A percentile compares a stretch with the other conserved stretches of the same genome.
Conservation (phyloP, 1,140 invertebrate genomes). For the Drosophila tani region DNA sequence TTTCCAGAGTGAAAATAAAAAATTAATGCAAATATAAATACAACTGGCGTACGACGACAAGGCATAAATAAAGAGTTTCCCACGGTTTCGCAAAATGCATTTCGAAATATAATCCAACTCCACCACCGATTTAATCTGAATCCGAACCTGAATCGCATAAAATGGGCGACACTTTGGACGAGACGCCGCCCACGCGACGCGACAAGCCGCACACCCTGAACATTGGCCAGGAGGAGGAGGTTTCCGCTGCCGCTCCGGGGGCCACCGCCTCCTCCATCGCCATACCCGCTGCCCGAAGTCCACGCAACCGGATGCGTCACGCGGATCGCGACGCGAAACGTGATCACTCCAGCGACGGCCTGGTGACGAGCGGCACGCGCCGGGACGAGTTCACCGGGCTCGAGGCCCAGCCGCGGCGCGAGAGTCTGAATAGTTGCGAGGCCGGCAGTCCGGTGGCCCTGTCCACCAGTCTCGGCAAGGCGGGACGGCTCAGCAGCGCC, state of each 20-base stretch:
- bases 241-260: constrained; percentile 9
- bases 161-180: constrained; percentile 72
- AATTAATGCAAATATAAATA: constrained; percentile 29
- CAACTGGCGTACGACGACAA: constrained; percentile 24
- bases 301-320: constrained; percentile 46
- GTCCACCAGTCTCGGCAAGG: constrained; percentile 28
- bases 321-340: constrained; percentile 58
- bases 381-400: constrained; percentile 69
- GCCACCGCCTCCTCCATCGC: constrained; percentile 8
- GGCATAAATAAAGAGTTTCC: constrained; percentile 23
- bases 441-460: constrained; percentile 40
- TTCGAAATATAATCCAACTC: constrained; percentile 26
- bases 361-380: constrained; percentile 50
- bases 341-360: constrained; percentile 73
- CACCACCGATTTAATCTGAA: constrained; percentile 30
- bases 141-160: constrained; percentile 13
- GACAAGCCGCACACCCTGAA: constrained; percentile 75
- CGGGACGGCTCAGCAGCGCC: constrained; percentile 23
- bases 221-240: constrained; percentile 58
- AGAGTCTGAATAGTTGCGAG: constrained; percentile 74
- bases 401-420: constrained; percentile 60
- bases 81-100: constrained; percentile 39
- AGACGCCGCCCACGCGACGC: constrained; percentile 66
- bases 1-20: constrained; percentile 33
- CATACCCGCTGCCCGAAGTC: constrained; percentile 37